Evolutionary conservation across 1,140 invertebrate species (phyloP), one percentile per base, ranked within the genome.

Genomic region (Calephelis virginiensis): DNA sequence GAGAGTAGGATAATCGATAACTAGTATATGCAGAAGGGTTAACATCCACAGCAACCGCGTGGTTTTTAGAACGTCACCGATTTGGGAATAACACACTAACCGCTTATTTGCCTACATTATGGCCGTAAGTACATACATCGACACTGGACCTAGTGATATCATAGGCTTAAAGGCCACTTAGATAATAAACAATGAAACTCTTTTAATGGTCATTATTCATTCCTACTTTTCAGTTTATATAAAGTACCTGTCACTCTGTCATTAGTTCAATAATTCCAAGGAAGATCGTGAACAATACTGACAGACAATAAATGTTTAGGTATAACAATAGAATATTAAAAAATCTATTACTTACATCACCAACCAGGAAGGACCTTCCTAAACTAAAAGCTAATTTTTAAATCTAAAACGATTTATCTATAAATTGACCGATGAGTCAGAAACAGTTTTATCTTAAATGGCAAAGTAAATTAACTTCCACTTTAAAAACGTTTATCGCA

Each of bases 351-450:
- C 50, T 56, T 56, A 56, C 50, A 56, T 56, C 50, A 56, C 11
- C 50, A 56, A 56, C 50, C 50, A 56, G 50, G 50, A 56, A 56
- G 28, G 50, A 56, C 50, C 50, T 56, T 56, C 50, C 50, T 11
- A 28, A 2, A 14, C 50, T 11, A 56, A 2, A 14, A 56, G 14
- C 28, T 17, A 56, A 56, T 37, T 56, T 56, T 56, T 28, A 56
- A 56, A 56, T 17, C 28, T 9, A 56, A 56, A 56, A 56, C 14
- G 49, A 50, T 9, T 17, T 9, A 50, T 50, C 14, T 11, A 56
- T 56, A 56, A 56, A 28, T 6, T 56, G 50, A 56, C 50, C 50
- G 14, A 56, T 56, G 50, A 56, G 14, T 56, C 50, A 56, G 10
- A 56, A 6, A 56, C 28, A 17, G 28, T 28, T 56, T 56, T 56